Evolutionary conservation across 2,113 vertebrate species (phyloP).

Genomic region (Hyperopisus bebe): DNA sequence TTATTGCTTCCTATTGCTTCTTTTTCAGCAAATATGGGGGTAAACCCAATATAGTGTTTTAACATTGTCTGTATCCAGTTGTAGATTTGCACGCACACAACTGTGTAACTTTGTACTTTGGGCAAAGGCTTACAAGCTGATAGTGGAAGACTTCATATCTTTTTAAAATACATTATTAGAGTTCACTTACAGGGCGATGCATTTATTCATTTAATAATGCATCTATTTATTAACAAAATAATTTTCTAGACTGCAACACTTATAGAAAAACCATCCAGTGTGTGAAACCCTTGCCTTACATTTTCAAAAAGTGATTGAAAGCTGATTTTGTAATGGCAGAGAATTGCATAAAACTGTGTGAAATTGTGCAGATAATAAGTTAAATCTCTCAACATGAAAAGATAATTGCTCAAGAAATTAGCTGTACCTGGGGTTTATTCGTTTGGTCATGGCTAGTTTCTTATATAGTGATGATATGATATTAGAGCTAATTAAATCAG

Average conservation of each 20-base stretch:
- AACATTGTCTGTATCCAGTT: background rate
- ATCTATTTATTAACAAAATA: background rate
- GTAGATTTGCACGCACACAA: background rate
- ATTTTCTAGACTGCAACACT: background rate
- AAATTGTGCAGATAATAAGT: conserved; percentile 99
- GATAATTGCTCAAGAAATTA: conserved; percentile 99
- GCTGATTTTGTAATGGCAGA: conserved; percentile 75
- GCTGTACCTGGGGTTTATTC: conserved; percentile 98
- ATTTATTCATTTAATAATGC: background rate
- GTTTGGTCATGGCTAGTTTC: conserved; percentile 99
- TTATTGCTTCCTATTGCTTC: background rate
- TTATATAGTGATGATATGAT: conserved; percentile 91
- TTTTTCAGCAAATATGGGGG: background rate
- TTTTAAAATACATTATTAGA: background rate
- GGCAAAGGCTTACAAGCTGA: background rate
- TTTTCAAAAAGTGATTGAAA: conserved; percentile 81
- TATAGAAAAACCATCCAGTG: background rate
- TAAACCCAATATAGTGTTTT: background rate
- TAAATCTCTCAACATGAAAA: conserved; percentile 99
- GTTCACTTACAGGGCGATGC: background rate
- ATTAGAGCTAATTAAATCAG: conserved; percentile 98
- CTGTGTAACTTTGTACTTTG: background rate
- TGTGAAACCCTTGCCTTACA: conserved; percentile 9
- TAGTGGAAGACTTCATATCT: background rate
- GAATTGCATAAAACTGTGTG: conserved; percentile 92